Conservation (phyloP, 1,140 invertebrate species). For the Gryllus bimaculatus region DNA sequence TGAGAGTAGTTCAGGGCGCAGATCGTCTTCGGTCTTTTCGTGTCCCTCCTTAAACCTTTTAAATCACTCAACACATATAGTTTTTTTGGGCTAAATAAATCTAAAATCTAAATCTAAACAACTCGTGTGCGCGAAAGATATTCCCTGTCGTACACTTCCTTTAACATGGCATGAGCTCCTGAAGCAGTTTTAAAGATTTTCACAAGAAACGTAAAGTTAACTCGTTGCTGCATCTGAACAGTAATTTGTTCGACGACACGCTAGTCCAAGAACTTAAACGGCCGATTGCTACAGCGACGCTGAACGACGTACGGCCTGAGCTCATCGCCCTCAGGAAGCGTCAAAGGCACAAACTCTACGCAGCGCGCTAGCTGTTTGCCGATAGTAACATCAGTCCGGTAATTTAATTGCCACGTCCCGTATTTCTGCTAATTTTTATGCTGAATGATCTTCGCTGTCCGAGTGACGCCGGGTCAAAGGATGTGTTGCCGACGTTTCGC, state of each 20-base stretch:
- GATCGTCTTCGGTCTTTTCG: slow-evolving; percentile 8
- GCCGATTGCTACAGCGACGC: slow-evolving; percentile 11
- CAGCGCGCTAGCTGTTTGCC: slow-evolving; percentile 8
- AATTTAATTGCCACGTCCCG: not conserved
- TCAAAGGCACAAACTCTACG: slow-evolving; percentile 9
- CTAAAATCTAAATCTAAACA: too few relatives aligned
- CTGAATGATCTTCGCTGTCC: not conserved
- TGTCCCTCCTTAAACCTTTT: slow-evolving; percentile 13
- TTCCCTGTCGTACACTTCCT: not conserved
- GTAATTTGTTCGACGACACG: slow-evolving; percentile 9
- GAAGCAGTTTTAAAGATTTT: slow-evolving; percentile 5
- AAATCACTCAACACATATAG: slow-evolving; percentile 10
- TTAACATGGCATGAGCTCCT: too few relatives aligned
- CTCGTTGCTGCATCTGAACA: slow-evolving; percentile 7
- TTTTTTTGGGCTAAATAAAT: too few relatives aligned
- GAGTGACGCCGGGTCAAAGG: too few relatives aligned
- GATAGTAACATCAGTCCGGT: slow-evolving; percentile 6
- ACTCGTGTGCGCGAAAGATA: not conserved
- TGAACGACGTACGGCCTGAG: slow-evolving; percentile 12
- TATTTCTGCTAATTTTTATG: not conserved
- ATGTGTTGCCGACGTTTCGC: too few relatives aligned
- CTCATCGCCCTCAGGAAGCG: slow-evolving; percentile 7
- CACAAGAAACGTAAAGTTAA: slow-evolving; percentile 10
- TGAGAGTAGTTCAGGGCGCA: not conserved
- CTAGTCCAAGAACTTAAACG: slow-evolving; percentile 10